phyloP scores from a whole-genome alignment of 2,888 invertebrate species.

The Pseudococcus longispinus region DNA sequence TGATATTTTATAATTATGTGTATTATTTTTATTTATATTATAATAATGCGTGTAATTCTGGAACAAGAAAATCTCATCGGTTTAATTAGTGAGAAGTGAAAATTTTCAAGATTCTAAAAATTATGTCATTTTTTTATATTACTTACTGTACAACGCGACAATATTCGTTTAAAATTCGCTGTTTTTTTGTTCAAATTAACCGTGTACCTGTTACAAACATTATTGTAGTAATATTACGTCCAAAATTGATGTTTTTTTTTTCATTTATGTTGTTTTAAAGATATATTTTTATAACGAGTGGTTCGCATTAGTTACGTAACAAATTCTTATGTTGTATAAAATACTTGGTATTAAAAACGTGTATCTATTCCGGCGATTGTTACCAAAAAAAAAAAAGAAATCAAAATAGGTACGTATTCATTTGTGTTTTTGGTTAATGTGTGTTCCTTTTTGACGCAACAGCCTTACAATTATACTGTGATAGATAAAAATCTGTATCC shows the following conservation, averaged over 20 bases:
- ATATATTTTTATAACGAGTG: neutral
- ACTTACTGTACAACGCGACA: neutral
- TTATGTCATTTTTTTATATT: neutral
- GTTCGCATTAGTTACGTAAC: neutral
- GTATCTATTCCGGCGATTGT: neutral
- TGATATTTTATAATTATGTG: constrained; percentile 42
- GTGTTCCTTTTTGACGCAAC: constrained; percentile 30
- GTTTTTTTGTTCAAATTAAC: neutral
- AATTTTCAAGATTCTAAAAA: neutral
- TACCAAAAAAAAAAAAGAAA: neutral
- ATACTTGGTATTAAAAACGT: neutral
- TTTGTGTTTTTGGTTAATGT: neutral
- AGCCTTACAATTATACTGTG: constrained; percentile 40
- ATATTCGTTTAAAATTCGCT: neutral
- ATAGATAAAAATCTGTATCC: constrained; percentile 42
- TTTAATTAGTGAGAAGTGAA: constrained; percentile 1
- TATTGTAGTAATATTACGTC: neutral
- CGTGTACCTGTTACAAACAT: neutral
- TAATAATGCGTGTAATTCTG: constrained; percentile 29
- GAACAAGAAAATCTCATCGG: neutral
- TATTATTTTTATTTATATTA: constrained; percentile 34
- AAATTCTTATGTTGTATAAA: neutral
- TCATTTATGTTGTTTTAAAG: neutral
- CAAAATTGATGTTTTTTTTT: neutral
- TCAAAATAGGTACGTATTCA: neutral